These are phyloP conservation scores for Fissipunctia ypsillon DNA, from an alignment of 2,888 invertebrate species.

Conservation along the genomic window DNA sequence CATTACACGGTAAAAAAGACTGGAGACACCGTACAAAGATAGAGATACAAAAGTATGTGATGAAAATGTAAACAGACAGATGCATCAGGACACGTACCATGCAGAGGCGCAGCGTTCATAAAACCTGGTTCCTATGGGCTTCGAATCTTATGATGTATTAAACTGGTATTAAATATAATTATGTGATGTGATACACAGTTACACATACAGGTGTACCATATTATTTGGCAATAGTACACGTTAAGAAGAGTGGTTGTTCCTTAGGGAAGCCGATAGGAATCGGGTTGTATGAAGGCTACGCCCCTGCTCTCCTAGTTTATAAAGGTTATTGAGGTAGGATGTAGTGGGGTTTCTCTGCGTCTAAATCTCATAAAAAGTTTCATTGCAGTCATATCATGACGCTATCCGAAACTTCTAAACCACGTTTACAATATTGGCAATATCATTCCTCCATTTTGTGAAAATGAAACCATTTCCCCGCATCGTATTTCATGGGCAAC, in stretches of 20 bases:
- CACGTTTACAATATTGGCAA: conserved; percentile 13
- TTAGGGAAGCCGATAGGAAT: too few relatives aligned
- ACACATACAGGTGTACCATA: too few relatives aligned
- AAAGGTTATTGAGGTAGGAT: not conserved
- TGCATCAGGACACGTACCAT: not conserved
- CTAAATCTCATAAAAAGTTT: not conserved
- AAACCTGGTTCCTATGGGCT: too few relatives aligned
- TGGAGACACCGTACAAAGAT: too few relatives aligned
- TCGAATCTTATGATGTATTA: too few relatives aligned
- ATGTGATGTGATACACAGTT: too few relatives aligned
- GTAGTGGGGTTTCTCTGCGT: not conserved
- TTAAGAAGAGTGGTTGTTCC: too few relatives aligned
- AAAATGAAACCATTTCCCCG: conserved; percentile 31
- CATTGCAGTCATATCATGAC: not conserved
- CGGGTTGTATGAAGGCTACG: too few relatives aligned
- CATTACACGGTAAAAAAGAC: not conserved
- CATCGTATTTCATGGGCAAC: conserved; percentile 47
- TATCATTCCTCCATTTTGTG: conserved; percentile 29
- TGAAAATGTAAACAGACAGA: not conserved
- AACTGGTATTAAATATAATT: too few relatives aligned
- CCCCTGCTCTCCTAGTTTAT: not conserved
- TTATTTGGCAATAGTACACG: too few relatives aligned
- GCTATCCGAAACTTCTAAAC: not conserved
- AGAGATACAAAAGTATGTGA: too few relatives aligned
- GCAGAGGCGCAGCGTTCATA: too few relatives aligned